phyloP scores from a whole-genome alignment of 1,140 invertebrate species.

The Drosophila mojavensis region DNA sequence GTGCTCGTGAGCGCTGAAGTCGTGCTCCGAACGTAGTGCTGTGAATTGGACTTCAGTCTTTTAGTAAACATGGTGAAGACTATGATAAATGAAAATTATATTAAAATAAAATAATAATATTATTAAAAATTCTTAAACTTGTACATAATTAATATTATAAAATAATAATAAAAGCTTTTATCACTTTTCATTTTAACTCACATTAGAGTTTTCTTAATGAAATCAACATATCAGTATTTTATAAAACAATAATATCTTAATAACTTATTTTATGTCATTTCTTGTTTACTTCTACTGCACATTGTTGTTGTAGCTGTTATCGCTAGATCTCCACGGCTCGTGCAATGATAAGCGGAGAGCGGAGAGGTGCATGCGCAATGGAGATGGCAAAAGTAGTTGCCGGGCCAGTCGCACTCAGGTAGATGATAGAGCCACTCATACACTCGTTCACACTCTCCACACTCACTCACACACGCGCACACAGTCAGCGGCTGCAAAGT shows the following conservation, averaged over 20 bases:
- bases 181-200: too few species aligned
- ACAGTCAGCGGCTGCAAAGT: constrained; percentile 38
- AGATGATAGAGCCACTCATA: background rate
- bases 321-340: background rate
- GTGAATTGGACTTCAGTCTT: background rate
- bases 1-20: constrained; percentile 26
- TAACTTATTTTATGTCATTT: background rate
- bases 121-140: too few species aligned
- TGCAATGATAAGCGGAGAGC: constrained; percentile 23
- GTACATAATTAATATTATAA: too few species aligned
- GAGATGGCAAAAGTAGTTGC: constrained; percentile 22
- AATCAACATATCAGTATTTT: background rate
- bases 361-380: constrained; percentile 57
- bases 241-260: constrained; percentile 1
- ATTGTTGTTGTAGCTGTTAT: constrained; percentile 4
- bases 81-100: too few species aligned
- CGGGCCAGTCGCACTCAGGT: constrained; percentile 27
- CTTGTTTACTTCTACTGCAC: background rate
- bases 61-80: too few species aligned
- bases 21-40: background rate
- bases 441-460: constrained; percentile 13
- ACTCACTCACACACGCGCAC: constrained; percentile 35
- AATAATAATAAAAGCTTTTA: too few species aligned
- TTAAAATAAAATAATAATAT: too few species aligned
- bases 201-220: too few species aligned